Conservation (phyloP, 92 coral and sea anemone species). For the Isaurus tuberculatus region DNA sequence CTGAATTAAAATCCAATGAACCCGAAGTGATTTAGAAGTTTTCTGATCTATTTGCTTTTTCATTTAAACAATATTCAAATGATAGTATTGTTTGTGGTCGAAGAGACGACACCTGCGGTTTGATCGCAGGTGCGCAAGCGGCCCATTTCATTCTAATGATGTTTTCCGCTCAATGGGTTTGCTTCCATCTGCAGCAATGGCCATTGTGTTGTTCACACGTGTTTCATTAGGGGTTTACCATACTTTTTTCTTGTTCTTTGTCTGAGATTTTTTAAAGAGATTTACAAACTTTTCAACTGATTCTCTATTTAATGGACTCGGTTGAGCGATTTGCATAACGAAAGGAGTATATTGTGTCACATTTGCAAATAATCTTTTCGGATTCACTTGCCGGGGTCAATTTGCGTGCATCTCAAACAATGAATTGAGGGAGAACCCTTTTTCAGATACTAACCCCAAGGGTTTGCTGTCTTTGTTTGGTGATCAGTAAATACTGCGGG, state of each 20-base stretch:
- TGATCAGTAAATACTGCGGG: conserved; percentile 25
- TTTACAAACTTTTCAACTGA: conserved; percentile 96
- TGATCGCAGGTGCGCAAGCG: conserved; percentile 83
- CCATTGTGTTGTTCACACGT: conserved; percentile 92
- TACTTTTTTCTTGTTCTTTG: conserved; percentile 79
- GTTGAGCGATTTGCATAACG: conserved; percentile 91
- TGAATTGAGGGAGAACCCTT: conserved; percentile 61
- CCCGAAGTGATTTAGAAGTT: conserved; percentile 70
- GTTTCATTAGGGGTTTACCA: conserved; percentile 93
- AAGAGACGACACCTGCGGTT: conserved; percentile 91
- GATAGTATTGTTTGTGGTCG: conserved; percentile 77
- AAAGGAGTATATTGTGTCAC: conserved; percentile 76
- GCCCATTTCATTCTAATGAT: conserved; percentile 91
- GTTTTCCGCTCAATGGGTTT: conserved; percentile 92
- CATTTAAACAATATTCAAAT: conserved; percentile 94
- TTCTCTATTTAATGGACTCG: conserved; percentile 97
- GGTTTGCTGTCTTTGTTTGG: conserved; percentile 60
- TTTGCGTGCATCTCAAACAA: conserved; percentile 74
- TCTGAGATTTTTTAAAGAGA: conserved; percentile 92
- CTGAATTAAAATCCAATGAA: conserved; percentile 59
- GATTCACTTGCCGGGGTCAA: conserved; percentile 81
- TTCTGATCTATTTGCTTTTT: conserved; percentile 82
- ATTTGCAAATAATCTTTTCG: conserved; percentile 76
- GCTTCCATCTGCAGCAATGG: conserved; percentile 96
- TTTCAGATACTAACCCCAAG: conserved; percentile 59